These are phyloP conservation scores for Centropristis striata DNA, from an alignment of 2,113 vertebrate species.

Conservation along the genomic window DNA sequence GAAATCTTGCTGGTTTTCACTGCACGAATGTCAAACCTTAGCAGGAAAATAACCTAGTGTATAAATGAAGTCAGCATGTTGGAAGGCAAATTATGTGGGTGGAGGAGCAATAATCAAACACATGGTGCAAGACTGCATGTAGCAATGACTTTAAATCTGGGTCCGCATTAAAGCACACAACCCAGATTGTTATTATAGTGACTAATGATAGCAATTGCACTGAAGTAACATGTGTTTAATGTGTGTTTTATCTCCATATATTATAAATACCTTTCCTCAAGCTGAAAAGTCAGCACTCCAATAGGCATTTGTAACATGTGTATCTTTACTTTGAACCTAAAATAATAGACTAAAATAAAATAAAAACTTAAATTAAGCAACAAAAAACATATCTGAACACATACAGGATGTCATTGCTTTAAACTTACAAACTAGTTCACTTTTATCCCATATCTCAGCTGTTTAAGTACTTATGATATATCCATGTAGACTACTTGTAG, in stretches of 20 bases:
- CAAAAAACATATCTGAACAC: neutral
- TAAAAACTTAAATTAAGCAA: neutral
- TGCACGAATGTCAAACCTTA: neutral
- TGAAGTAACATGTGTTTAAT: neutral
- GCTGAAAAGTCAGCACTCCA: neutral
- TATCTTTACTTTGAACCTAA: constrained; percentile 6
- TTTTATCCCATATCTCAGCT: neutral
- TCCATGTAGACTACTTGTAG: neutral
- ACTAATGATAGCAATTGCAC: neutral
- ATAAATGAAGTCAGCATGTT: constrained; percentile 13
- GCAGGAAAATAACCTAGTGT: neutral
- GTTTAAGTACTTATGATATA: neutral
- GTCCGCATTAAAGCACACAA: neutral
- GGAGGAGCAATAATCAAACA: constrained; percentile 1
- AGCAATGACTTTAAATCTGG: constrained; percentile 6
- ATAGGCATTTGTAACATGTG: neutral
- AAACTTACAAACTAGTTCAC: neutral
- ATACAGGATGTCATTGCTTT: neutral
- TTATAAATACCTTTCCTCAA: neutral
- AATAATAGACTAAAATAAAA: neutral
- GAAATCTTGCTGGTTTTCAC: constrained; percentile 10
- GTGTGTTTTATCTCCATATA: neutral
- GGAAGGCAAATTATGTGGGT: constrained; percentile 13
- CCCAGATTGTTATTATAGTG: neutral
- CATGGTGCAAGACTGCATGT: neutral